These are phyloP conservation scores for Parus major DNA, from an alignment of 2,113 vertebrate species.

Conservation along the genomic window DNA sequence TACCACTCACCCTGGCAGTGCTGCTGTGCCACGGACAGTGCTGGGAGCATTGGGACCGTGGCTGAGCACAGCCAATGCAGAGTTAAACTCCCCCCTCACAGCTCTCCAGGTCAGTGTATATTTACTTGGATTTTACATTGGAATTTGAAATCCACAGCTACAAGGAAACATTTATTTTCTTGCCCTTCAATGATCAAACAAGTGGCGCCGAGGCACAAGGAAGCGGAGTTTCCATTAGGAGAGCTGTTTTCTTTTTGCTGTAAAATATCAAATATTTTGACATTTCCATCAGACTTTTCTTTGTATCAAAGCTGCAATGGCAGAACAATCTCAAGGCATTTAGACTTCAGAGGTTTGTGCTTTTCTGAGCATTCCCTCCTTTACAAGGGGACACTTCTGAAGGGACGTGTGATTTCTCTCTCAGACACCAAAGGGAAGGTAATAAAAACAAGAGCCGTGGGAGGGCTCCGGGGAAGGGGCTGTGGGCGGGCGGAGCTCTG, in stretches of 20 bases:
- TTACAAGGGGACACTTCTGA: slow-evolving; percentile 38
- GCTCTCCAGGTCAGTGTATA: background rate
- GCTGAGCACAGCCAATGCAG: rapidly evolving
- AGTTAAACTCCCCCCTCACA: background rate
- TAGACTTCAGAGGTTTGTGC: slow-evolving; percentile 28
- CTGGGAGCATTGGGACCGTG: rapidly evolving
- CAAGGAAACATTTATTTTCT: slow-evolving; percentile 65
- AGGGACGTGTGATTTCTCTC: background rate
- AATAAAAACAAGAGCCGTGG: background rate
- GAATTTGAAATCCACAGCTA: slow-evolving; percentile 46
- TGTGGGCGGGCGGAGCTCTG: rapidly evolving
- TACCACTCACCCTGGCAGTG: background rate
- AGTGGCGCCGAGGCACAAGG: slow-evolving; percentile 17
- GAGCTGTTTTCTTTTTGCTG: slow-evolving; percentile 54
- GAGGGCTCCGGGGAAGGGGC: background rate
- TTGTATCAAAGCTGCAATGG: slow-evolving; percentile 52
- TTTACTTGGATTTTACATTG: slow-evolving; percentile 51
- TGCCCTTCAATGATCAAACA: slow-evolving; percentile 68
- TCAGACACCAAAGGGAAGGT: background rate
- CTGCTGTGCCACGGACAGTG: background rate
- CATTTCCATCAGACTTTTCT: slow-evolving; percentile 66
- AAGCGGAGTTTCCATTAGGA: slow-evolving; percentile 52
- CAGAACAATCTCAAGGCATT: slow-evolving; percentile 60
- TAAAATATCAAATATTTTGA: slow-evolving; percentile 72
- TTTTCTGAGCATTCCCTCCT: background rate